These are phyloP conservation scores for Lycia hirtaria DNA, from an alignment of 2,888 invertebrate genomes.

Conservation along the genomic window DNA sequence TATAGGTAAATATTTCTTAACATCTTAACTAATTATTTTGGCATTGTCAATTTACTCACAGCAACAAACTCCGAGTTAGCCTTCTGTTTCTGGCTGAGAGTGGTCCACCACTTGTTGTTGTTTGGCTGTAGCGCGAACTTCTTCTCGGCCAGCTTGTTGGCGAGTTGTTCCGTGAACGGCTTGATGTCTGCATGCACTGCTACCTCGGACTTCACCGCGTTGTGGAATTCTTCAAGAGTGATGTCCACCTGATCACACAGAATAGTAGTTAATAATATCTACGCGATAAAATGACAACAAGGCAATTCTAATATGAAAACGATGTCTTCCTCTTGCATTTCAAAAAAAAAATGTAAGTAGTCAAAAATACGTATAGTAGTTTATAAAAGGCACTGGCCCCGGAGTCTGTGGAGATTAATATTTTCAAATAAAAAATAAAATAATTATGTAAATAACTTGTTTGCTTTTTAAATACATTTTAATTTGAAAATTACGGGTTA, in stretches of 20 bases:
- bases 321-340: too few relatives aligned
- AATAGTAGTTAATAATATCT: not conserved
- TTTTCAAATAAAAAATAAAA: too few relatives aligned
- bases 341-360: too few relatives aligned
- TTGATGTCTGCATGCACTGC: slow-evolving; percentile 94
- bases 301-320: too few relatives aligned
- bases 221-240: slow-evolving; percentile 95
- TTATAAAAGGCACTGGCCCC: too few relatives aligned
- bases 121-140: slow-evolving; percentile 85
- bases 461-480: too few relatives aligned
- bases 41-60: slow-evolving; percentile 68
- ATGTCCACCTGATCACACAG: slow-evolving; percentile 89
- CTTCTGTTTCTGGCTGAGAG: slow-evolving; percentile 88
- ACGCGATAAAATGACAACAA: not conserved
- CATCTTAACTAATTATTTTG: too few relatives aligned
- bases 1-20: too few relatives aligned
- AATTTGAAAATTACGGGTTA: too few relatives aligned
- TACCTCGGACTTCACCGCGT: slow-evolving; percentile 92
- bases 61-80: slow-evolving; percentile 89
- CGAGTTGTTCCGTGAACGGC: slow-evolving; percentile 88
- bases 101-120: slow-evolving; percentile 90
- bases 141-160: slow-evolving; percentile 82
- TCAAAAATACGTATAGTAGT: too few relatives aligned
- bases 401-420: too few relatives aligned
- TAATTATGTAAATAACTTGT: too few relatives aligned